phyloP scores from a whole-genome alignment of 2,797 vertebrate species.

The Leptodon cayanensis region DNA sequence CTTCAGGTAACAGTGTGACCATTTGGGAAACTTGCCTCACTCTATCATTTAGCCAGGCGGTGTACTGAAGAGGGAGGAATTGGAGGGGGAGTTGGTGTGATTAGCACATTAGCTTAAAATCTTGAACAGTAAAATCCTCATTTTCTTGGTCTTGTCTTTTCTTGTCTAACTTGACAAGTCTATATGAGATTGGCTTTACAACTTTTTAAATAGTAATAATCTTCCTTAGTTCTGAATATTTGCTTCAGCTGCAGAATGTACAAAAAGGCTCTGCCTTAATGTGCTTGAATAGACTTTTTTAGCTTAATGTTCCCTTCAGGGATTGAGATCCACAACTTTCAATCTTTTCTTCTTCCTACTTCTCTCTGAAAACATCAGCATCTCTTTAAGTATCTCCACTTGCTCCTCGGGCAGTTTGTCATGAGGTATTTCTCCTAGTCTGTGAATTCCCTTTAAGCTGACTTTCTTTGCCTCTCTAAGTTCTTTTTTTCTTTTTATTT shows the following conservation, averaged over 20 bases:
- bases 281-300: slow-evolving; percentile 47
- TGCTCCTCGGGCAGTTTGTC: slow-evolving; percentile 30
- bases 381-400: slow-evolving; percentile 33
- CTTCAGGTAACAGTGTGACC: background rate
- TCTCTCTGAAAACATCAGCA: slow-evolving; percentile 45
- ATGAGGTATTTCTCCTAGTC: slow-evolving; percentile 3
- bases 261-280: slow-evolving; percentile 47
- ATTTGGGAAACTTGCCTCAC: background rate
- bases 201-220: slow-evolving; percentile 49
- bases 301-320: slow-evolving; percentile 53
- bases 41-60: background rate
- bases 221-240: slow-evolving; percentile 39
- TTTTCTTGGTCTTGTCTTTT: background rate
- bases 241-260: slow-evolving; percentile 40
- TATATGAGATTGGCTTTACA: background rate
- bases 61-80: background rate
- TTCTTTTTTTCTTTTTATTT: background rate
- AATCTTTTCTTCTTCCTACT: slow-evolving; percentile 33
- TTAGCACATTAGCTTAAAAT: slow-evolving; percentile 4
- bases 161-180: slow-evolving; percentile 36
- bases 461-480: background rate
- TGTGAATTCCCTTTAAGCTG: background rate
- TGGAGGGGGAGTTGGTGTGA: background rate
- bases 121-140: background rate
- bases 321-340: slow-evolving; percentile 53